phyloP scores from a whole-genome alignment of 1,140 invertebrate genomes.

The Lasioglossum albipes region DNA sequence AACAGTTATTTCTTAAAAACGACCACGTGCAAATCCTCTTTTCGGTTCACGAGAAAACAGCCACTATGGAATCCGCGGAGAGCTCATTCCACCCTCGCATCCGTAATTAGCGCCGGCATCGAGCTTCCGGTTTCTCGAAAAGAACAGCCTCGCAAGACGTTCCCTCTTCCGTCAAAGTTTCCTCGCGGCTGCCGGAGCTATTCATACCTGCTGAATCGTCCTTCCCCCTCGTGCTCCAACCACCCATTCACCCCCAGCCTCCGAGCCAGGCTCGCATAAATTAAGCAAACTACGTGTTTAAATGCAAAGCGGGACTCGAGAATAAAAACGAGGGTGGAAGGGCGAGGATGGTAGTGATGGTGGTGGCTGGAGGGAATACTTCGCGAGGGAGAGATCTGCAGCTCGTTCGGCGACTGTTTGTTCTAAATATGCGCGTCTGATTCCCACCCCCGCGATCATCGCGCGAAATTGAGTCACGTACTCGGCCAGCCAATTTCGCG shows the following conservation, averaged over 20 bases:
- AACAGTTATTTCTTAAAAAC: too few species aligned
- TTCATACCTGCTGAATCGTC: slow-evolving; percentile 18
- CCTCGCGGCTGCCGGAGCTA: slow-evolving; percentile 23
- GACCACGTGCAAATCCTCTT: too few species aligned
- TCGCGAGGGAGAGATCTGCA: too few species aligned
- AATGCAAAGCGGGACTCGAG: slow-evolving; percentile 51
- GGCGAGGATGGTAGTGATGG: too few species aligned
- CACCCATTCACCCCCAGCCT: slow-evolving; percentile 10
- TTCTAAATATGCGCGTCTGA: slow-evolving; percentile 54
- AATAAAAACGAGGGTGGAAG: slow-evolving; percentile 8
- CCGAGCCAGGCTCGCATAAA: slow-evolving; percentile 41
- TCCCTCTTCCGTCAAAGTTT: slow-evolving; percentile 35
- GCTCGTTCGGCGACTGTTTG: slow-evolving; percentile 27
- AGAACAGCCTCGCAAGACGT: slow-evolving; percentile 15
- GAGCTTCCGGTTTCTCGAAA: slow-evolving; percentile 21
- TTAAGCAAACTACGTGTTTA: slow-evolving; percentile 60
- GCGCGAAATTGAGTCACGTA: slow-evolving; percentile 54
- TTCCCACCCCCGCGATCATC: slow-evolving; percentile 2
- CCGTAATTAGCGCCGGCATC: slow-evolving; percentile 15
- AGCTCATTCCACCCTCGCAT: slow-evolving; percentile 3
- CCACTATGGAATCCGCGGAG: too few species aligned
- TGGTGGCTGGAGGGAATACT: background rate
- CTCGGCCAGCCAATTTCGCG: slow-evolving; percentile 30
- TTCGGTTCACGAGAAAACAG: too few species aligned
- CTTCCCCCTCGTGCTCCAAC: background rate